Percentiles rank a stretch among this genome's conserved stretches.
Conservation (phyloP, 2,888 invertebrate species). For the Drosophila atripex region DNA sequence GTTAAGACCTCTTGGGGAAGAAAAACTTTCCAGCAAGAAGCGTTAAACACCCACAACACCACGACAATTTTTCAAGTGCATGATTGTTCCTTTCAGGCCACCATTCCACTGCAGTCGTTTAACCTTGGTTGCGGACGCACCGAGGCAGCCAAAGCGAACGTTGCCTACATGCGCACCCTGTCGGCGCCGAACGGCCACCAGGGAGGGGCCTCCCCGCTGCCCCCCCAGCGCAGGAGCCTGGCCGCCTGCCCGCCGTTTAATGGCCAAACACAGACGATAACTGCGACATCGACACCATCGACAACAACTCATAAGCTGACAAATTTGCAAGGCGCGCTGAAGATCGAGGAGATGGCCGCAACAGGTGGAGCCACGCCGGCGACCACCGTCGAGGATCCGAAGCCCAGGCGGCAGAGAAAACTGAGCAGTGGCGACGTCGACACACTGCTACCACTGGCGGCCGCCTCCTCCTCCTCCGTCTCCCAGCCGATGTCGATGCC, state of each 20-base stretch:
- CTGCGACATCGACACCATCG: slow-evolving; percentile 42
- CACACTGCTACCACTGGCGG: slow-evolving; percentile 61
- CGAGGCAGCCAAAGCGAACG: slow-evolving; percentile 69
- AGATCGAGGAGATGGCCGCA: slow-evolving; percentile 80
- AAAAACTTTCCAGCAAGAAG: background rate
- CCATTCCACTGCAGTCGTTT: slow-evolving; percentile 84
- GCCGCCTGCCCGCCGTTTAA: slow-evolving; percentile 57
- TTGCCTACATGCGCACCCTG: slow-evolving; percentile 81
- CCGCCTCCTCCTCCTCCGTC: slow-evolving; percentile 1
- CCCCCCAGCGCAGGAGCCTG: slow-evolving; percentile 67
- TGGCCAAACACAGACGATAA: slow-evolving; percentile 60
- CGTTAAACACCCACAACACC: background rate
- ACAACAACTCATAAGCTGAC: slow-evolving; percentile 77
- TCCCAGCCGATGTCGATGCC: slow-evolving; percentile 71
- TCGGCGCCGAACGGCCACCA: slow-evolving; percentile 78
- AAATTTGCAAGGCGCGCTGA: slow-evolving; percentile 81
- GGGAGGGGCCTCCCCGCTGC: slow-evolving; percentile 45
- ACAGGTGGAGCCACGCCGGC: slow-evolving; percentile 33
- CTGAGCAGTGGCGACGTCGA: slow-evolving; percentile 81
- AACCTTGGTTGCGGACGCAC: slow-evolving; percentile 82
- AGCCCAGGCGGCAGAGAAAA: slow-evolving; percentile 81
- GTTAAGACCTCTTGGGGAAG: too few relatives aligned
- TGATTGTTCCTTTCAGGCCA: slow-evolving; percentile 75
- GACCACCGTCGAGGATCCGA: slow-evolving; percentile 74
- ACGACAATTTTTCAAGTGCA: slow-evolving; percentile 19